A percentile compares a stretch with the other conserved stretches of the same genome.
These are phyloP conservation scores for Mesoligia furuncula DNA, from an alignment of 2,888 invertebrate species.

Conservation along the genomic window DNA sequence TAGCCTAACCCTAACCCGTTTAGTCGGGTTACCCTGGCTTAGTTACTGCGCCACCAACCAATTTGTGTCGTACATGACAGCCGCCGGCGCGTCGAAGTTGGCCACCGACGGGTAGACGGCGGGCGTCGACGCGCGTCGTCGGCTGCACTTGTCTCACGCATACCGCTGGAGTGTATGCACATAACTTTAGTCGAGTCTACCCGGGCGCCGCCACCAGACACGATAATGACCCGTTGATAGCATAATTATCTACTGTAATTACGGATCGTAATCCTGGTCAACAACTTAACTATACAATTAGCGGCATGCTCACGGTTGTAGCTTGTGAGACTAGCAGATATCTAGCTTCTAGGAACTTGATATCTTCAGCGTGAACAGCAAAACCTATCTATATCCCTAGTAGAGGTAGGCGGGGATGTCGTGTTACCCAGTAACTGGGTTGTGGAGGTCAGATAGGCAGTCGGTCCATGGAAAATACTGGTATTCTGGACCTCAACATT, in stretches of 20 bases:
- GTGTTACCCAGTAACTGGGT: background rate
- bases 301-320: background rate
- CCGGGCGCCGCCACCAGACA: slow-evolving; percentile 40
- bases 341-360: background rate
- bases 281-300: slow-evolving; percentile 26
- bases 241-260: slow-evolving; percentile 34
- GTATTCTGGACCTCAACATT: background rate
- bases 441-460: too few species aligned
- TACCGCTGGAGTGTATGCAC: too few species aligned
- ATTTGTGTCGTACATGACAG: too few species aligned
- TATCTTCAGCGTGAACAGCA: background rate
- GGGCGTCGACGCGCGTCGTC: too few species aligned
- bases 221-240: slow-evolving; percentile 7
- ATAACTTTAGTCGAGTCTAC: background rate
- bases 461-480: background rate
- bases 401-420: background rate
- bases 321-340: background rate
- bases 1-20: too few species aligned
- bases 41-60: too few species aligned
- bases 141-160: too few species aligned
- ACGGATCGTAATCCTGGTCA: background rate
- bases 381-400: background rate
- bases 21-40: too few species aligned
- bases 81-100: too few species aligned
- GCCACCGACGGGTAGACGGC: too few species aligned